Percentiles rank a stretch among this genome's conserved stretches.
These are phyloP conservation scores for Leptopilina syphax DNA, from an alignment of 2,888 invertebrate species.

Conservation along the genomic window DNA sequence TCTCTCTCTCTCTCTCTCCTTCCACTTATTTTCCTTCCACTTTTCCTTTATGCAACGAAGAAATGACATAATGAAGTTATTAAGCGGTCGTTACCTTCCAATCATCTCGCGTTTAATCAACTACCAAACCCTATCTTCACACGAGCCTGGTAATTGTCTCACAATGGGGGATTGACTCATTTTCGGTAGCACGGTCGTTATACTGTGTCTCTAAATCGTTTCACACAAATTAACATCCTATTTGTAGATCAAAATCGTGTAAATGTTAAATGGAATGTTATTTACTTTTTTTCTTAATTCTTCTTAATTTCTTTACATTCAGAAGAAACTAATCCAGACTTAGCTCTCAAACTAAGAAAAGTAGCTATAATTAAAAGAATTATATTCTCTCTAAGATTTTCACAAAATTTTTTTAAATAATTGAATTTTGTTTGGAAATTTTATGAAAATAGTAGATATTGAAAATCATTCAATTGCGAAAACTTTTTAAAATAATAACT, in stretches of 20 bases:
- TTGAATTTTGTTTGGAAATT: too few species aligned
- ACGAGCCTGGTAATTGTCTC: constrained; percentile 53
- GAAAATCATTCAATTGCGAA: too few species aligned
- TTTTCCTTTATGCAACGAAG: constrained; percentile 44
- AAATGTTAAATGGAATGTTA: not conserved
- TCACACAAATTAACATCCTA: constrained; percentile 5
- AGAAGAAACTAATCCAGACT: too few species aligned
- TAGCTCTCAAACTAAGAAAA: too few species aligned
- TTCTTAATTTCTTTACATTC: too few species aligned
- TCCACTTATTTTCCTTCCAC: not conserved
- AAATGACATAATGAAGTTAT: constrained; percentile 62
- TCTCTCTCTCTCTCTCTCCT: not conserved
- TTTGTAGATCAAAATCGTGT: not conserved
- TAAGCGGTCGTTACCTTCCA: constrained; percentile 59
- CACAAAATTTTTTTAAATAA: too few species aligned
- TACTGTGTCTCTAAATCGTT: not conserved
- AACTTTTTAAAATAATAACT: too few species aligned
- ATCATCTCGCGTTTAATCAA: constrained; percentile 62
- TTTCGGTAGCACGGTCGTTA: not conserved
- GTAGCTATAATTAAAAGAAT: too few species aligned
- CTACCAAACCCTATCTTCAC: constrained; percentile 58
- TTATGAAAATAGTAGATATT: too few species aligned
- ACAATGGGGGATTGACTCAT: constrained; percentile 39
- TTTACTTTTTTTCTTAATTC: too few species aligned
- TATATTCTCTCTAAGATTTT: too few species aligned